Conservation (phyloP, 1,140 invertebrate species). For the Aculops lycopersici region DNA sequence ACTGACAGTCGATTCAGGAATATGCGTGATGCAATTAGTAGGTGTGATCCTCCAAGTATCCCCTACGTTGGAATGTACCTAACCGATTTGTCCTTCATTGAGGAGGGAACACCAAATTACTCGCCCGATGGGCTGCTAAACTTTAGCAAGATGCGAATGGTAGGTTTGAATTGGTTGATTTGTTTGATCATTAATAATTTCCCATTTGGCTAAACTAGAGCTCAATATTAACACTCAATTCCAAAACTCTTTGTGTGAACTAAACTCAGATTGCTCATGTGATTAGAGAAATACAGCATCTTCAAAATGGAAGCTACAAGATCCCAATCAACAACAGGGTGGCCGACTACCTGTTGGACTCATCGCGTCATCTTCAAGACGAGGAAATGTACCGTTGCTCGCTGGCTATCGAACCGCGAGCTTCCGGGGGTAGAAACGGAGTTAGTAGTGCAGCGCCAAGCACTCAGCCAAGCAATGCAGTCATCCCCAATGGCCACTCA, state of each 20-base stretch:
- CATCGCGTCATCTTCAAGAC: slow-evolving; percentile 30
- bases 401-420: slow-evolving; percentile 45
- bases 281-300: slow-evolving; percentile 59
- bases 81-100: slow-evolving; percentile 67
- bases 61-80: slow-evolving; percentile 72
- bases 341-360: slow-evolving; percentile 44
- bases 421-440: too few relatives aligned
- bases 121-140: slow-evolving; percentile 65
- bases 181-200: not conserved
- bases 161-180: slow-evolving; percentile 16
- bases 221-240: not conserved
- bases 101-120: slow-evolving; percentile 68
- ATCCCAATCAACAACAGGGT: slow-evolving; percentile 45
- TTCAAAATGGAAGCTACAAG: slow-evolving; percentile 68
- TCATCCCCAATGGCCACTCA: too few relatives aligned
- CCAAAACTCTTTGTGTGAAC: not conserved
- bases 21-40: slow-evolving; percentile 47
- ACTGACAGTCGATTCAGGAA: slow-evolving; percentile 61
- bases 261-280: slow-evolving; percentile 51
- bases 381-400: slow-evolving; percentile 51
- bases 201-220: not conserved
- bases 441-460: too few relatives aligned
- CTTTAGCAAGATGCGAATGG: slow-evolving; percentile 88
- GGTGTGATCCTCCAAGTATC: slow-evolving; percentile 64
- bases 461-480: too few relatives aligned